Conservation (phyloP, 2,797 vertebrate genomes). For the Percopsis omiscomaycus region DNA sequence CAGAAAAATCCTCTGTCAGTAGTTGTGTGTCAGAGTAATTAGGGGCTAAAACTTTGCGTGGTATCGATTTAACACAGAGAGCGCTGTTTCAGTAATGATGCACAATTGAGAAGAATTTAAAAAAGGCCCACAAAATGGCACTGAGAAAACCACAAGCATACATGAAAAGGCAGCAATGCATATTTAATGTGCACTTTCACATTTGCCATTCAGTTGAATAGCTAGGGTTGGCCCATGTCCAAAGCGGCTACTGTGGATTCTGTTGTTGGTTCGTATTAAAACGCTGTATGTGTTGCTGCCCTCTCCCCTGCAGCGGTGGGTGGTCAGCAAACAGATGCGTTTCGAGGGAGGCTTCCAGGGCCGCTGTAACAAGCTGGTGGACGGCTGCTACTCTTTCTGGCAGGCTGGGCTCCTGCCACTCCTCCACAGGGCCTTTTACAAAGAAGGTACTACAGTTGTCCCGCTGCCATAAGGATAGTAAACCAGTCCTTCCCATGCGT, state of each 20-base stretch:
- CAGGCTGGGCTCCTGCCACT: slow-evolving; percentile 93
- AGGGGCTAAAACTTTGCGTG: background rate
- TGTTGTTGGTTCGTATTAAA: background rate
- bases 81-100: no score
- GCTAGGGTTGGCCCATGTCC: background rate
- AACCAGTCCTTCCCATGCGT: no score
- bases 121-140: no score
- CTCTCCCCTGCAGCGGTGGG: slow-evolving; percentile 82
- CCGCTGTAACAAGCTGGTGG: slow-evolving; percentile 96
- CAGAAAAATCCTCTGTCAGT: background rate
- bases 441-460: slow-evolving; percentile 75
- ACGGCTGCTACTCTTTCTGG: slow-evolving; percentile 99
- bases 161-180: background rate
- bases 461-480: no score
- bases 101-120: no score
- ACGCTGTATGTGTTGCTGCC: background rate
- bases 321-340: slow-evolving; percentile 91
- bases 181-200: background rate
- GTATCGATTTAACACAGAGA: no score
- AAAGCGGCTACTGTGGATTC: background rate
- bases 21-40: background rate
- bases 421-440: slow-evolving; percentile 87
- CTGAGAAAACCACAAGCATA: no score
- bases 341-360: slow-evolving; percentile 98
- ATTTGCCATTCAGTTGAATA: background rate